These are phyloP conservation scores for Drosophila mauritiana DNA, from an alignment of 1,140 invertebrate species.

Conservation along the genomic window DNA sequence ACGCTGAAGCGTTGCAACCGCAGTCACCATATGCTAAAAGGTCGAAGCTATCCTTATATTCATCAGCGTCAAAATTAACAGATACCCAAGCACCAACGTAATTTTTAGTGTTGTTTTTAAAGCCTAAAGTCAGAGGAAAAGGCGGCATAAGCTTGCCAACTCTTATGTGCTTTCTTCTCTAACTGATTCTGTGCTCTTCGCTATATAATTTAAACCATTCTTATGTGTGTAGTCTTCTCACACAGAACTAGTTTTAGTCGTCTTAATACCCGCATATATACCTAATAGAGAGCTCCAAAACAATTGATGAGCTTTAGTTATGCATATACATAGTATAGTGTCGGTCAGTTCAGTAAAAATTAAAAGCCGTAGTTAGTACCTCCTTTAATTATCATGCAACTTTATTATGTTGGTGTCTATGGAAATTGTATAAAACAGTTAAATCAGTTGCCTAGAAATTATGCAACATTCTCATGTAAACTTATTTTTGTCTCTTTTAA, in stretches of 20 bases:
- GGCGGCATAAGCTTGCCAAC: slow-evolving; percentile 1
- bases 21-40: slow-evolving; percentile 66
- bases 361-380: slow-evolving; percentile 28
- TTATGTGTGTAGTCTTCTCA: slow-evolving; percentile 30
- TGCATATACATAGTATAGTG: slow-evolving; percentile 48
- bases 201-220: slow-evolving; percentile 48
- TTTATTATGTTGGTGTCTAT: slow-evolving; percentile 16
- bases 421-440: slow-evolving; percentile 50
- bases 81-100: slow-evolving; percentile 69
- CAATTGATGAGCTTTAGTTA: slow-evolving; percentile 51
- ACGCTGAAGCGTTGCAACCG: slow-evolving; percentile 46
- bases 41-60: slow-evolving; percentile 37
- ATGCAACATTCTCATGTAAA: slow-evolving; percentile 44
- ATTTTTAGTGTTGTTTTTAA: slow-evolving; percentile 80
- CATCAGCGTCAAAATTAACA: slow-evolving; percentile 43
- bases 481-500: slow-evolving; percentile 59
- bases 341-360: slow-evolving; percentile 24
- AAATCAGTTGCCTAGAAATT: slow-evolving; percentile 33
- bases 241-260: slow-evolving; percentile 37
- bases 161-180: slow-evolving; percentile 38
- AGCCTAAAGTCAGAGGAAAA: slow-evolving; percentile 25
- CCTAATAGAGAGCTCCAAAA: slow-evolving; percentile 48
- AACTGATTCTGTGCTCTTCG: slow-evolving; percentile 22
- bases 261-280: slow-evolving; percentile 42
- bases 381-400: slow-evolving; percentile 9